These are phyloP conservation scores for Ascaphus truei DNA, from an alignment of 2,113 vertebrate species.

Conservation along the genomic window DNA sequence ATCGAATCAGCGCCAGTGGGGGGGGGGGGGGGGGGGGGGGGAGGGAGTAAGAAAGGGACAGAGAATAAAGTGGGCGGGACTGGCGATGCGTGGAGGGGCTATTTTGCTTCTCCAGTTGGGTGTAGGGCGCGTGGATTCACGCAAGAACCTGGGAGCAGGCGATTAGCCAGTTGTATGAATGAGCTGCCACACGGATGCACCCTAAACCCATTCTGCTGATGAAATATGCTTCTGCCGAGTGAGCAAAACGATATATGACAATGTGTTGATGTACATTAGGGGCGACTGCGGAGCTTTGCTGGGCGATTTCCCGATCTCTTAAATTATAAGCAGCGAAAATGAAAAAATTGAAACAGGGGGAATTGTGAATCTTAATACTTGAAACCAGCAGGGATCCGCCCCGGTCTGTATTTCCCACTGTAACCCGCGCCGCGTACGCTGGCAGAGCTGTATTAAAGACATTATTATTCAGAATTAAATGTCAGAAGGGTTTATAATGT, in stretches of 20 bases:
- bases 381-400: slow-evolving; percentile 18
- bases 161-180: slow-evolving; percentile 3
- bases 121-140: background rate
- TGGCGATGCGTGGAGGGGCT: background rate
- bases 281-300: slow-evolving; percentile 30
- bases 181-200: slow-evolving; percentile 21
- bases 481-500: slow-evolving; percentile 4
- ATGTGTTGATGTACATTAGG: slow-evolving; percentile 32
- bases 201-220: slow-evolving; percentile 12
- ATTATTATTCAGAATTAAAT: slow-evolving; percentile 7
- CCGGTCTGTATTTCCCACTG: background rate
- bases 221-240: slow-evolving; percentile 18
- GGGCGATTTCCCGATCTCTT: slow-evolving; percentile 30
- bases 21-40: background rate
- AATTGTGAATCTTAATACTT: background rate
- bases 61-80: background rate
- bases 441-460: slow-evolving; percentile 18
- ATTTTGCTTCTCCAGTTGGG: slow-evolving; percentile 1
- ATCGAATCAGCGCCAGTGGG: background rate
- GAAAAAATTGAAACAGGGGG: slow-evolving; percentile 25
- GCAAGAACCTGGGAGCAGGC: background rate
- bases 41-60: background rate
- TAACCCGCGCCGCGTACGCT: background rate
- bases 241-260: slow-evolving; percentile 31
- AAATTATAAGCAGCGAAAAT: slow-evolving; percentile 28